Evolutionary conservation across 2,113 vertebrate genomes (phyloP), one percentile per base, ranked within the genome.

Genomic region (Tragelaphus buxtoni): DNA sequence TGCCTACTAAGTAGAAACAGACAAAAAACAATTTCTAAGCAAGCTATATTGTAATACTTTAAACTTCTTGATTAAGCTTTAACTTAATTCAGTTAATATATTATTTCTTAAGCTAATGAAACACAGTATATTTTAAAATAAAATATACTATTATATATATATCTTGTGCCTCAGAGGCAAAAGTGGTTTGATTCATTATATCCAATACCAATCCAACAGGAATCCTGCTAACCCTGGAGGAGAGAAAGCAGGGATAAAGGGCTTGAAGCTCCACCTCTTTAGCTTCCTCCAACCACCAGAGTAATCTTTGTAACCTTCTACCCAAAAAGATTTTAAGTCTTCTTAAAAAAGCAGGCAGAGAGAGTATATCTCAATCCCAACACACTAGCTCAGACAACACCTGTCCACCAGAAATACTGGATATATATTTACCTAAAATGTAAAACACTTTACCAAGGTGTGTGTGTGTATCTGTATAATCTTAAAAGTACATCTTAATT

Each of bases 91-190:
- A 86, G 39, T 69, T 58, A 90, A 80, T 42, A 16, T 42, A 86
- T 55, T 91, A 39, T 93, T 93, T 63, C 77, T 69, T 69, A 72
- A 95, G 32, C n/a, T 84, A 87, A 72, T 88, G 45, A 93, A 97
- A 76, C 5, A 65, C 4, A 18, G 9, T 22, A 2, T 72, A 82
- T 69, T 69, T 77, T 47, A 47, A 72, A 85, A 90, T 8, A 20
- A 89, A 76, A 53, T 55, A 79, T 51, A 51, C 26, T 20, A 72
- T 13, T 74, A 74, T 14, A 80, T n/a, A 79, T 79, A 80, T 28
- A 0, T 88, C 51, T 83, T 63, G 30, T 55, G 14, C 32, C 49
- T 88, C 9, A 30, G 77, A 51, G 13, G 61, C 49, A 95, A 26
- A 95, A 22, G 42, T 55, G 83, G 53, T 65, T 1, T 65, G 22